Base-by-base conservation (phyloP, 2,888 invertebrate species). In the Stomorhina lunata region DNA sequence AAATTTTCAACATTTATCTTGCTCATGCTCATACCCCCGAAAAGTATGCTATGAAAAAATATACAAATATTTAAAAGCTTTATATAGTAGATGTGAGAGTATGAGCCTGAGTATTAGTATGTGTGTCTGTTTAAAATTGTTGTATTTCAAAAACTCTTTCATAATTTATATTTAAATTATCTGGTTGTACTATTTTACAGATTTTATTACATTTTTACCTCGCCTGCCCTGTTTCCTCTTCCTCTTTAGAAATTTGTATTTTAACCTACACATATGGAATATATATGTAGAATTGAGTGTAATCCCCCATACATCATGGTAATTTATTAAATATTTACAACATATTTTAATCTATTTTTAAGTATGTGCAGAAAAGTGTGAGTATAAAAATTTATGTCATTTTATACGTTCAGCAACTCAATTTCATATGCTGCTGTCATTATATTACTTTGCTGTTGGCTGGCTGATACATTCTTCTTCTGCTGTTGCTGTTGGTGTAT, bases 321-420 rank as follows among this genome's bases (percentile, higher is more conserved):
- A 80, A 73, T 79, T 65, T 72, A 80, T 73, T 72, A 75, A 79
- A 72, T 69, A 72, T 72, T 73, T 72, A 79, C 50, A 73, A 66
- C 66, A 48, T 73, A 75, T 75, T 68, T 69, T 75, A 80, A 80
- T 80, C 61, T 80, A 73, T 75, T 63, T 80, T 80, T 80, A 75
- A 73, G 80, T 68, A 80, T 69, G 80, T 63, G 75, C 57, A 40
- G 27, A 65, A 63, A 80, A 75, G 40, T 69, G 63, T 45, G 68
- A 66, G 68, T 68, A 20, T n/a, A 53, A 40, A 34, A 73, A 68
- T 73, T 73, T 29, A 53, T 80, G 50, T 66, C 29, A 59, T 40
- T n/a, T n/a, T n/a, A n/a, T 71, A 66, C 71, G n/a, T 53, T 32
- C 61, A 29, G 34, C 48, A 50, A 61, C 57, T 48, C 25, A 15